A percentile compares a stretch with the other conserved stretches of the same genome.
phyloP scores from a whole-genome alignment of 2,797 vertebrate species.

The Muscicapa comitata region DNA sequence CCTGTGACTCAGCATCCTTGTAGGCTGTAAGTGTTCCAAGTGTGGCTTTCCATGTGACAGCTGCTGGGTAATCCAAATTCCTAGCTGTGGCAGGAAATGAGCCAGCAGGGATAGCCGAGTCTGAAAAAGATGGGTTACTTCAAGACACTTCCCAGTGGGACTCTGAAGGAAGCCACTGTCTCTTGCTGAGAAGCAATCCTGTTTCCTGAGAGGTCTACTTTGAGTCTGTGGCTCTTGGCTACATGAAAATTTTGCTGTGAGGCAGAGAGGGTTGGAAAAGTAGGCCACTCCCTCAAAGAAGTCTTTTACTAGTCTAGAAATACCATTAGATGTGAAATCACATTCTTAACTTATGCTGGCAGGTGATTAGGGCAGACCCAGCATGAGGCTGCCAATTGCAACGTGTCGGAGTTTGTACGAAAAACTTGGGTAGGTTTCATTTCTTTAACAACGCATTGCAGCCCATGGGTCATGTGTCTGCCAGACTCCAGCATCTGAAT shows the following conservation, averaged over 20 bases:
- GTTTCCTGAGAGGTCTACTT: conserved; percentile 2
- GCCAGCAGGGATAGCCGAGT: neutral
- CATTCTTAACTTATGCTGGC: conserved; percentile 55
- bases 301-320: neutral
- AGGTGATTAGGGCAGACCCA: conserved; percentile 57
- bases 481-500: conserved; percentile 28
- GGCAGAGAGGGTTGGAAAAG: neutral
- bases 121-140: conserved; percentile 15
- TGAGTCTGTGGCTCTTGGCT: neutral
- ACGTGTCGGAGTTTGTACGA: neutral
- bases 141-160: neutral
- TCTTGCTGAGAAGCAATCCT: neutral
- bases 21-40: neutral
- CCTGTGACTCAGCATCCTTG: neutral
- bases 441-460: conserved; percentile 31
- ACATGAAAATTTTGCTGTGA: neutral
- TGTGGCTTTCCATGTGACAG: neutral
- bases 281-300: conserved; percentile 31
- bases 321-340: conserved; percentile 53
- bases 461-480: conserved; percentile 16
- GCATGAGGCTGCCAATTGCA: conserved; percentile 42
- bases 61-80: conserved; percentile 1
- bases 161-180: neutral
- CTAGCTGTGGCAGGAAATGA: conserved; percentile 24
- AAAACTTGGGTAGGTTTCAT: conserved; percentile 37